Evolutionary conservation across 30 jellyfish, hydroid and myxozoan species (phyloP), one percentile per base, ranked within the genome.

Genomic region (Hydractinia symbiolongicarpus): DNA sequence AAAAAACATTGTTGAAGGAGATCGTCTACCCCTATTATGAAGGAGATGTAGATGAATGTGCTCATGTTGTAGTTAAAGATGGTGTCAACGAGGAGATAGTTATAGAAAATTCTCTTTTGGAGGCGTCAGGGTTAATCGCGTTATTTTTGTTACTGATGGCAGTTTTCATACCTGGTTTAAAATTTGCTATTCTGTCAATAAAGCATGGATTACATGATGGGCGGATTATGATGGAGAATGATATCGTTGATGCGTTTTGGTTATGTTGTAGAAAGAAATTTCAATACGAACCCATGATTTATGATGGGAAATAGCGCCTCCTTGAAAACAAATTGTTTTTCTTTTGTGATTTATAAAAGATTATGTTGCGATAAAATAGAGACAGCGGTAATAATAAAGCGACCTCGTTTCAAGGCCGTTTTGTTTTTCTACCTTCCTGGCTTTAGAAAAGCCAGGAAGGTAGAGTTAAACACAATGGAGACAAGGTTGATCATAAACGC

Each of bases 1-100:
- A 77, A 76, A 5, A 44, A 13, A 5, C 11, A 16, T 64, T 17
- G 19, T n/a, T 77, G 5, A 60, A 60, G 30, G 57, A n/a, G 9
- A 54, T 77, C 60, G 52, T 4, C 9, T 77, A 52, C 30, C 51
- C 54, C 21, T 77, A 77, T 49, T 19, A 53, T 7, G 85, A 77
- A 77, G 85, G 85, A 13, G 60, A 77, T 60, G 85, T 77, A 15
- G 85, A 77, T 9, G 66, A 6, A 19, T 77, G 85, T 51, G 40
- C 19, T n/a, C 44, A 30, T 30, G 44, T 30, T 30, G 44, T 30
- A 30, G 44, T 30, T 30, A 64, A 64, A 64, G 74, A 64, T n/a
- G 17, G 69, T 1, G 8, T 51, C 19, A 64, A 64, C 74, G 8
- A 44, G 40, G 40, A 7, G 74, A 64, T 44, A n/a, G 8, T 64